Evolutionary conservation across 1,140 invertebrate species (phyloP).

Genomic region (Metopolophium dirhodum): DNA sequence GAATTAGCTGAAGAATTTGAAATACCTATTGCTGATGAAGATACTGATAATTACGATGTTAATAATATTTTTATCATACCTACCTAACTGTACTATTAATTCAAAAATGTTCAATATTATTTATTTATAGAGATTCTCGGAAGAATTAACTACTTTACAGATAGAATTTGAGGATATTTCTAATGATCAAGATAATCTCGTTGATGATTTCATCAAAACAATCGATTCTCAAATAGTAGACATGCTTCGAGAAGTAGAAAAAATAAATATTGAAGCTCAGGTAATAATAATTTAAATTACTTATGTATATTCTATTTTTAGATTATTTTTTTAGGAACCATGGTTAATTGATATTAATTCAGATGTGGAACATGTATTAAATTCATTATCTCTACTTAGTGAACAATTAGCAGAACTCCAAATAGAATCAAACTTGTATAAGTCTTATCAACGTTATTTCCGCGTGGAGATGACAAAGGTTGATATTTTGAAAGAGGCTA

Average conservation of each 20-base stretch:
- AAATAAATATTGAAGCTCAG: slow-evolving; percentile 19
- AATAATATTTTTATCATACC: not conserved
- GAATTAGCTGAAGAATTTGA: slow-evolving; percentile 75
- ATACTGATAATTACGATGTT: slow-evolving; percentile 64
- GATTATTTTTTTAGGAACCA: slow-evolving; percentile 67
- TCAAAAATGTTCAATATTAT: not conserved
- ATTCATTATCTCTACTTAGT: slow-evolving; percentile 69
- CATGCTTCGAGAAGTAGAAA: not conserved
- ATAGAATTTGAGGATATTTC: not conserved
- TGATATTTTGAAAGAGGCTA: slow-evolving; percentile 11
- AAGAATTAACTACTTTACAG: not conserved
- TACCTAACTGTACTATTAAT: not conserved
- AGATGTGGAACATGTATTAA: slow-evolving; percentile 70
- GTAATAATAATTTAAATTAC: slow-evolving; percentile 23
- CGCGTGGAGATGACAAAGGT: slow-evolving; percentile 22
- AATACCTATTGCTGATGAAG: slow-evolving; percentile 70
- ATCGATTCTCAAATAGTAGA: not conserved
- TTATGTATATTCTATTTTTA: not conserved
- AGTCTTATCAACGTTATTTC: slow-evolving; percentile 58
- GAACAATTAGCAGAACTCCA: slow-evolving; percentile 70
- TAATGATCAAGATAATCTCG: slow-evolving; percentile 20
- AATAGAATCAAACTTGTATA: slow-evolving; percentile 71
- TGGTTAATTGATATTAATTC: slow-evolving; percentile 77
- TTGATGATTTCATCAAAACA: slow-evolving; percentile 1
- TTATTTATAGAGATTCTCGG: slow-evolving; percentile 24